phyloP scores from a whole-genome alignment of 2,113 vertebrate species.

The Mormyrus lacerda region DNA sequence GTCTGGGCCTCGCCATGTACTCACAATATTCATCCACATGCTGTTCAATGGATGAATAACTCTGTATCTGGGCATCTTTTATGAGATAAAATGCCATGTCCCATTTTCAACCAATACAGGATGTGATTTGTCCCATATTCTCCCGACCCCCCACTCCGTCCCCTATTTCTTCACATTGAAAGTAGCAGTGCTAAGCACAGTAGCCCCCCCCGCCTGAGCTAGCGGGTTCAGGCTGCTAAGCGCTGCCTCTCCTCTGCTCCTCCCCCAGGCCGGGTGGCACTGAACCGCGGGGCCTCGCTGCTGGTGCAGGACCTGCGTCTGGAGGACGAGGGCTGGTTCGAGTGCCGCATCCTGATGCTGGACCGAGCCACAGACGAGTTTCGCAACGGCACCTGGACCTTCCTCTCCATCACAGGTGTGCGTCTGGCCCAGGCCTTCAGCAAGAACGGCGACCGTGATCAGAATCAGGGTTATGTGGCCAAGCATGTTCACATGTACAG shows the following conservation, averaged over 20 bases:
- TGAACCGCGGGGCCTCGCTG: constrained; percentile 79
- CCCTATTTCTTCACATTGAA: background rate
- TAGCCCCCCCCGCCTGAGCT: background rate
- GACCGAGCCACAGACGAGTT: constrained; percentile 79
- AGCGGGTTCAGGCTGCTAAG: background rate
- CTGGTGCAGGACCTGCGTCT: constrained; percentile 71
- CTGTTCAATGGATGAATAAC: background rate
- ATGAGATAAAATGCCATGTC: background rate
- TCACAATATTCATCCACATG: background rate
- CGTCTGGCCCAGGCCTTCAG: background rate
- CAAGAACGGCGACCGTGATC: background rate
- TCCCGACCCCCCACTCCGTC: background rate
- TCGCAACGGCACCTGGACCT: constrained; percentile 90
- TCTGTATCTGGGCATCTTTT: background rate
- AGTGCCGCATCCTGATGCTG: constrained; percentile 86
- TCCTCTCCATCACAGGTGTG: constrained; percentile 84
- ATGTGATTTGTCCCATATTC: background rate
- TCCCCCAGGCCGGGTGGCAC: constrained; percentile 70
- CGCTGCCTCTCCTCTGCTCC: constrained; percentile 6
- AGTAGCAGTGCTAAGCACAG: background rate
- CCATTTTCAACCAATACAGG: background rate
- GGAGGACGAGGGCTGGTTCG: constrained; percentile 94
- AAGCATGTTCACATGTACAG: background rate
- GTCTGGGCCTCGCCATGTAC: background rate
- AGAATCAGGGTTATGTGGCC: background rate